Percentiles rank a stretch among this genome's conserved stretches.
These are phyloP conservation scores for Urocolius indicus DNA, from an alignment of 2,113 vertebrate genomes.

Conservation along the genomic window DNA sequence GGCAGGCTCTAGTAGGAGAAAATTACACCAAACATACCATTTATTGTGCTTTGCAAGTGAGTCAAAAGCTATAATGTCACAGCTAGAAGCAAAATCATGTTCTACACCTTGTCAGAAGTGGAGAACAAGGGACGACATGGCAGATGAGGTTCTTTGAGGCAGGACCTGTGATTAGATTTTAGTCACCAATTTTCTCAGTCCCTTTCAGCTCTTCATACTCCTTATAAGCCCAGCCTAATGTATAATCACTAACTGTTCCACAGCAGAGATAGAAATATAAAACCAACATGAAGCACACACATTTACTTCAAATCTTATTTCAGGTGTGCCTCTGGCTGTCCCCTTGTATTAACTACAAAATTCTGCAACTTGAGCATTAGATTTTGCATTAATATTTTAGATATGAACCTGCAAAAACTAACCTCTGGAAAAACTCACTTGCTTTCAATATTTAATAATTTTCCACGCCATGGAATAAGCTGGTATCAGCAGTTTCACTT, in stretches of 20 bases:
- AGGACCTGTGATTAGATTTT: neutral
- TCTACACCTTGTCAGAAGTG: neutral
- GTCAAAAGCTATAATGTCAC: neutral
- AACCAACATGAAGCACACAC: neutral
- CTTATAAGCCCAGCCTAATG: neutral
- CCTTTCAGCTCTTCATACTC: neutral
- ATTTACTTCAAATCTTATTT: neutral
- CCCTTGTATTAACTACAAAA: neutral
- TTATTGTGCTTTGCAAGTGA: neutral
- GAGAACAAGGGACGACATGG: neutral
- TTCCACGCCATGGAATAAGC: neutral
- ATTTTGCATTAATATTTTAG: neutral
- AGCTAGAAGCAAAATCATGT: neutral
- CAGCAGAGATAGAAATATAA: neutral
- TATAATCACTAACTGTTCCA: neutral
- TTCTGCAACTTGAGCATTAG: neutral
- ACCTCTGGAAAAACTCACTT: neutral
- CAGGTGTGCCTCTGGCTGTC: neutral
- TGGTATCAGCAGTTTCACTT: neutral
- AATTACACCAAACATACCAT: neutral
- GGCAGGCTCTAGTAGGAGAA: neutral
- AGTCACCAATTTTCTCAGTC: neutral
- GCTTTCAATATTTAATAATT: neutral
- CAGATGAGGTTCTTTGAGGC: neutral
- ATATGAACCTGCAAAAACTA: neutral